Evolutionary conservation across 2,113 vertebrate genomes (phyloP).

Genomic region (Copsychus sechellarum): DNA sequence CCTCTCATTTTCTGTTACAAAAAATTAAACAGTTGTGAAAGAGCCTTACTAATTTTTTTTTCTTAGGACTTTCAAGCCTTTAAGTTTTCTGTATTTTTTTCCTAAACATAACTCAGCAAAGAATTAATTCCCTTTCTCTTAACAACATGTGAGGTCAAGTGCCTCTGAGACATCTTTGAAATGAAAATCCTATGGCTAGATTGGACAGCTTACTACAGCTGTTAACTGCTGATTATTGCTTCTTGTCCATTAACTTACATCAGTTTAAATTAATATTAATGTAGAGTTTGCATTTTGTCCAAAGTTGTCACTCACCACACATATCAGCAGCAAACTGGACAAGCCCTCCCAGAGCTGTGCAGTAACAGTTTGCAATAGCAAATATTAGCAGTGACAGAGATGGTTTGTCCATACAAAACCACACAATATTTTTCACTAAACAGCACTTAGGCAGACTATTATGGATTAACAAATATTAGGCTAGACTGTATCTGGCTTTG

Average conservation of each 20-base stretch:
- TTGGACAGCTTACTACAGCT: neutral
- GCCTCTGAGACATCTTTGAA: neutral
- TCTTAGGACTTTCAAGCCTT: neutral
- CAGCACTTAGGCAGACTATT: neutral
- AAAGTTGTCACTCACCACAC: slow-evolving; percentile 2
- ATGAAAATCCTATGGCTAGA: neutral
- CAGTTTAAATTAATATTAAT: neutral
- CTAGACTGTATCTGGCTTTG: neutral
- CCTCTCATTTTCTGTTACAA: neutral
- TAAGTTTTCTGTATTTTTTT: neutral
- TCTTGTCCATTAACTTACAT: neutral
- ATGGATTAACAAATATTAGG: neutral
- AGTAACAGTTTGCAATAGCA: neutral
- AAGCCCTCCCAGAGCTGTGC: neutral
- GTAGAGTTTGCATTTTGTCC: slow-evolving; percentile 11
- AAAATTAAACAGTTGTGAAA: neutral
- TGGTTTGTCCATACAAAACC: neutral
- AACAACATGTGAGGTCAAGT: neutral
- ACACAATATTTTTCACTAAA: neutral
- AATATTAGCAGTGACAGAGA: neutral
- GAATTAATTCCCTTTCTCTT: neutral
- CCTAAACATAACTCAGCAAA: neutral
- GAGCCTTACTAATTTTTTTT: neutral
- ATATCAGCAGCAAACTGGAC: neutral
- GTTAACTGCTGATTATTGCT: neutral